phyloP scores from a whole-genome alignment of 2,113 vertebrate genomes.

The Butorides virescens region DNA sequence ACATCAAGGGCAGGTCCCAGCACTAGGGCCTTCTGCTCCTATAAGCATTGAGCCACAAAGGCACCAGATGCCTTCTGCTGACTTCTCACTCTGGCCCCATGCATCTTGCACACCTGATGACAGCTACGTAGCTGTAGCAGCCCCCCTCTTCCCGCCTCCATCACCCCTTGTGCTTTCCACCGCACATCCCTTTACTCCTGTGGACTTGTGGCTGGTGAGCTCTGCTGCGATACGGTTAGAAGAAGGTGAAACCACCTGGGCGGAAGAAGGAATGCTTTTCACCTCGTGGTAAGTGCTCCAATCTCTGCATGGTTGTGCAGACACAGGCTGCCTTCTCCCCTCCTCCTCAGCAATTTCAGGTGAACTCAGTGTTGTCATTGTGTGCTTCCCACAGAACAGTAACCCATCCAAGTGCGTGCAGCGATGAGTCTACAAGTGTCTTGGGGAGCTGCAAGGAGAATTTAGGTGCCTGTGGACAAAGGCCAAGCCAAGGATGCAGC shows the following conservation, averaged over 20 bases:
- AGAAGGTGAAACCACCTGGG: neutral
- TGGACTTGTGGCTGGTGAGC: neutral
- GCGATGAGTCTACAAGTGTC: neutral
- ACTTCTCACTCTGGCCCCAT: neutral
- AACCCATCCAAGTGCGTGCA: neutral
- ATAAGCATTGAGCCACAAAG: neutral
- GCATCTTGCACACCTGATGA: neutral
- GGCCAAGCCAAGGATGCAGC: neutral
- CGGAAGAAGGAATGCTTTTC: fast-evolving
- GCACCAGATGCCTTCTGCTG: neutral
- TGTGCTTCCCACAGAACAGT: neutral
- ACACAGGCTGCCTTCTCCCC: neutral
- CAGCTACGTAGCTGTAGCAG: neutral
- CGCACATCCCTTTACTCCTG: neutral
- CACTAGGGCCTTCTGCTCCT: neutral
- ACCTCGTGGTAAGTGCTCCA: neutral
- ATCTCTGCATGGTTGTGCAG: neutral
- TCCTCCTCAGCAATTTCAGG: neutral
- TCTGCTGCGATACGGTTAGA: fast-evolving
- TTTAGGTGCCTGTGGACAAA: neutral
- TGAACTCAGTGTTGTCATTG: neutral
- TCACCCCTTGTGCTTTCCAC: neutral
- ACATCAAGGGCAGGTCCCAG: neutral
- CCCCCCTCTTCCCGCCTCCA: neutral
- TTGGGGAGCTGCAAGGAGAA: neutral